Evolutionary conservation across 1,140 invertebrate genomes (phyloP).

Genomic region (Oedothorax gibbosus): DNA sequence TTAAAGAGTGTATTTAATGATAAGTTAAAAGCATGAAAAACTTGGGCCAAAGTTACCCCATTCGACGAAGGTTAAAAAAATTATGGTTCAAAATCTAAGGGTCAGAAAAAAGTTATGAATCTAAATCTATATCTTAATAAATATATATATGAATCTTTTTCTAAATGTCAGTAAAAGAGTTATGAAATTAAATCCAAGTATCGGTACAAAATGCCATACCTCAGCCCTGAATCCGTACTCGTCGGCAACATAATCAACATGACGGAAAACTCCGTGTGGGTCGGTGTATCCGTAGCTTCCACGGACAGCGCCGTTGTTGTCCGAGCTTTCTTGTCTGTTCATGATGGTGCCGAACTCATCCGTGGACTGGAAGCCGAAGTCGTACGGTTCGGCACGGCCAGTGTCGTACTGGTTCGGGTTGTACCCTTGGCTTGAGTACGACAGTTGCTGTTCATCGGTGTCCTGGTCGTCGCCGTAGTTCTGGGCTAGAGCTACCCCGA

Average conservation of each 20-base stretch:
- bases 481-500: conserved; percentile 15
- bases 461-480: conserved; percentile 33
- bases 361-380: conserved; percentile 61
- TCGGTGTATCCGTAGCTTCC: conserved; percentile 60
- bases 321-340: conserved; percentile 56
- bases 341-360: conserved; percentile 62
- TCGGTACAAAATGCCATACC: not conserved
- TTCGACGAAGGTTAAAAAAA: too few species aligned
- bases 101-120: too few species aligned
- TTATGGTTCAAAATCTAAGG: too few species aligned
- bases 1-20: too few species aligned
- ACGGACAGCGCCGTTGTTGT: conserved; percentile 44
- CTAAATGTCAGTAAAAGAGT: too few species aligned
- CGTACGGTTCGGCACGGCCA: conserved; percentile 53
- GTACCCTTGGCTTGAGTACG: conserved; percentile 19
- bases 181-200: too few species aligned
- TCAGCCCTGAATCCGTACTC: conserved; percentile 63
- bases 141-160: too few species aligned
- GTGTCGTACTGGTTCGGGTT: conserved; percentile 12
- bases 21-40: too few species aligned
- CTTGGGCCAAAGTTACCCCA: too few species aligned
- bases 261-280: conserved; percentile 50
- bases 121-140: too few species aligned
- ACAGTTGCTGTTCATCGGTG: conserved; percentile 16
- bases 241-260: conserved; percentile 62